phyloP scores from a whole-genome alignment of 1,140 invertebrate genomes.

The Drosophila quadrilineata region DNA sequence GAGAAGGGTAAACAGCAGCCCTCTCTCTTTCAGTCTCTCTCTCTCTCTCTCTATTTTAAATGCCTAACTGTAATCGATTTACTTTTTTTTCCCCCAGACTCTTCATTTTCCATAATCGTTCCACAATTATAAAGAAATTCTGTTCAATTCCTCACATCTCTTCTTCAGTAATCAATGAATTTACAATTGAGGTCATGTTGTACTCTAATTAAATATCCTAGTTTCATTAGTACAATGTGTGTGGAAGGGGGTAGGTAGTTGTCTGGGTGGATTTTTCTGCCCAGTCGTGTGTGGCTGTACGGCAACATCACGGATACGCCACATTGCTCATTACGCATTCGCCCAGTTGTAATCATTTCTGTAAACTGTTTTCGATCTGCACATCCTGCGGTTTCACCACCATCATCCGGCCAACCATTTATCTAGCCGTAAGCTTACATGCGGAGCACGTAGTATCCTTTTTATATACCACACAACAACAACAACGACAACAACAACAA shows the following conservation, averaged over 20 bases:
- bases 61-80: too few relatives aligned
- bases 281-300: slow-evolving; percentile 18
- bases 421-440: slow-evolving; percentile 7
- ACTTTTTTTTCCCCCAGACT: too few relatives aligned
- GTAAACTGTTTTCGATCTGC: slow-evolving; percentile 73
- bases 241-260: too few relatives aligned
- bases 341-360: slow-evolving; percentile 69
- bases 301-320: slow-evolving; percentile 52
- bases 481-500: slow-evolving; percentile 18
- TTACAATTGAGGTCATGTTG: slow-evolving; percentile 19
- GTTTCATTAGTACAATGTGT: neutral
- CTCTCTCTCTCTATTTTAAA: too few relatives aligned
- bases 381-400: slow-evolving; percentile 22
- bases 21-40: too few relatives aligned
- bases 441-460: slow-evolving; percentile 47
- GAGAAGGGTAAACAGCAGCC: slow-evolving; percentile 2
- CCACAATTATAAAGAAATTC: too few relatives aligned
- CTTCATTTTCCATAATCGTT: too few relatives aligned
- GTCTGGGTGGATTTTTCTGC: too few relatives aligned
- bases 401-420: neutral
- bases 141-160: neutral
- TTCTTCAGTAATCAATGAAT: slow-evolving; percentile 37
- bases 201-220: slow-evolving; percentile 11
- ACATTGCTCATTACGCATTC: slow-evolving; percentile 68
- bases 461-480: slow-evolving; percentile 12